Conservation (phyloP, 2,113 vertebrate species). For the Silurus glanis region DNA sequence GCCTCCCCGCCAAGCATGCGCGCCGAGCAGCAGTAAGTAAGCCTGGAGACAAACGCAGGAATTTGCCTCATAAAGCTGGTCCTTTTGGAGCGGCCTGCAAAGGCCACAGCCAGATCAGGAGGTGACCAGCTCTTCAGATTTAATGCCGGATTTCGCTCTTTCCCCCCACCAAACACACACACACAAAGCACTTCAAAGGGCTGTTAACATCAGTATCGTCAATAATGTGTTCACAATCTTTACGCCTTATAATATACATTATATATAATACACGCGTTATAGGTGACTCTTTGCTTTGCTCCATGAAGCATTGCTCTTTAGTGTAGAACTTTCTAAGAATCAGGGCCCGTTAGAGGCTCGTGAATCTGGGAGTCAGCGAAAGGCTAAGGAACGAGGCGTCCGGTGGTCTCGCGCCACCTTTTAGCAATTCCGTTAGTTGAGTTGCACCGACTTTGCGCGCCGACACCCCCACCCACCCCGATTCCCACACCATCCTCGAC, state of each 20-base stretch:
- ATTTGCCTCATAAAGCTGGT: slow-evolving; percentile 58
- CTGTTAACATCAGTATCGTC: slow-evolving; percentile 49
- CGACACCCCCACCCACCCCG: slow-evolving; percentile 43
- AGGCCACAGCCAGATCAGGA: slow-evolving; percentile 50
- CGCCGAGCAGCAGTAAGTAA: slow-evolving; percentile 44
- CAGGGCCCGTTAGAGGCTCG: background rate
- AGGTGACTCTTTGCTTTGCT: background rate
- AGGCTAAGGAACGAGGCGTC: background rate
- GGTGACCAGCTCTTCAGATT: slow-evolving; percentile 48
- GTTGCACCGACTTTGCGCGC: slow-evolving; percentile 76
- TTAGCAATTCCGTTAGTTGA: slow-evolving; percentile 93
- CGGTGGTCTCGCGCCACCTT: slow-evolving; percentile 79
- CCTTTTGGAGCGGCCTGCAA: slow-evolving; percentile 41
- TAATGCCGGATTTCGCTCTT: slow-evolving; percentile 39
- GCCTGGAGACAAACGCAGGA: slow-evolving; percentile 63
- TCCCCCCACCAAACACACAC: background rate
- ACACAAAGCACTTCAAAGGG: slow-evolving; percentile 37
- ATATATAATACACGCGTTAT: background rate
- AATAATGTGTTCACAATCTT: background rate
- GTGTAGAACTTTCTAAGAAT: background rate
- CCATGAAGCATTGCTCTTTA: background rate
- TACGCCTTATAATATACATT: background rate
- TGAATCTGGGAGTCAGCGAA: background rate
- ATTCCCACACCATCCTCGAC: slow-evolving; percentile 65
- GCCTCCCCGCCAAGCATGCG: slow-evolving; percentile 65